Evolutionary conservation across 2,113 vertebrate species (phyloP).

Genomic region (Muntiacus muntjak): DNA sequence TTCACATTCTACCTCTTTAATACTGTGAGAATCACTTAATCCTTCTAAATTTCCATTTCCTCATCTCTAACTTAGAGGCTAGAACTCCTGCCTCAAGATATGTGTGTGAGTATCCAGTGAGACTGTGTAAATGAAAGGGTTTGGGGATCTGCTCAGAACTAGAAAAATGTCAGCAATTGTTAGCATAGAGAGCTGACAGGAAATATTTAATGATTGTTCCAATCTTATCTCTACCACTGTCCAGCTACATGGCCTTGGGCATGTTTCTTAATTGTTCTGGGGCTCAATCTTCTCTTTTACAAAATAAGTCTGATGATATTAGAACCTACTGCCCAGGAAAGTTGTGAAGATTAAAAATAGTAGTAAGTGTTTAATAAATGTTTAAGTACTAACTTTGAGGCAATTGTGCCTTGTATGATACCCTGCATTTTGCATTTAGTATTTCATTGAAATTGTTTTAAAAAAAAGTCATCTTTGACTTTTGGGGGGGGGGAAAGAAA

Average conservation of each 20-base stretch:
- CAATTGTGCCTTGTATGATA: neutral
- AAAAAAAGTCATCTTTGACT: neutral
- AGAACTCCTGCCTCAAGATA: neutral
- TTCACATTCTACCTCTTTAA: neutral
- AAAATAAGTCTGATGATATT: neutral
- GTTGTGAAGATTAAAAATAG: constrained; percentile 11
- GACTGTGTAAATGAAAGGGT: neutral
- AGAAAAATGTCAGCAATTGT: neutral
- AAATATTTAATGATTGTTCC: neutral
- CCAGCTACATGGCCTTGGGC: neutral
- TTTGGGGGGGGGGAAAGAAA: neutral
- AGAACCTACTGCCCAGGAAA: neutral
- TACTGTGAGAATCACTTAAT: neutral
- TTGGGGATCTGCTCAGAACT: neutral
- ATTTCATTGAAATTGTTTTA: neutral
- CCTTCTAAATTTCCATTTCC: constrained; percentile 23
- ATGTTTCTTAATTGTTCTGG: neutral
- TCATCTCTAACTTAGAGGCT: neutral
- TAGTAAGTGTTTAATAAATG: neutral
- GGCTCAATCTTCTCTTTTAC: neutral
- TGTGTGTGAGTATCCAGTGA: neutral
- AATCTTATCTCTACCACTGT: neutral
- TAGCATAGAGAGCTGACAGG: neutral
- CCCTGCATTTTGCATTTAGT: neutral
- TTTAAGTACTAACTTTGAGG: neutral